phyloP scores from a whole-genome alignment of 2,113 vertebrate genomes.

The Argyrosomus japonicus region DNA sequence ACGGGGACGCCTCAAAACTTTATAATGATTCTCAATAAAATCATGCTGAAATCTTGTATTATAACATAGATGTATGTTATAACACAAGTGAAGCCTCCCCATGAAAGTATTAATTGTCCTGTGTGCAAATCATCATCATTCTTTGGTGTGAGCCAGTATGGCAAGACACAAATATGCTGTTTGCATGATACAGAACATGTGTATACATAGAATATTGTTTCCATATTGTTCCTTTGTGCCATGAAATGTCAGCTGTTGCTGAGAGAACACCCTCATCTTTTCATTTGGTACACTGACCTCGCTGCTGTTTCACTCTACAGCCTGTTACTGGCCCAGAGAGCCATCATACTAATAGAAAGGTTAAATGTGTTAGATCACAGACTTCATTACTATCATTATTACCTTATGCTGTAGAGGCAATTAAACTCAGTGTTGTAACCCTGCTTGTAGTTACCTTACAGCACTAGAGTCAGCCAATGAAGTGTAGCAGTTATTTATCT shows the following conservation, averaged over 20 bases:
- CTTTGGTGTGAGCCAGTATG: constrained; percentile 1
- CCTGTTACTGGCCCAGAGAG: not conserved
- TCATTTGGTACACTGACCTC: not conserved
- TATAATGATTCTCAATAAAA: too few species aligned
- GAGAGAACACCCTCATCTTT: not conserved
- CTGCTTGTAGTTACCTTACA: constrained; percentile 7
- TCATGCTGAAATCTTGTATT: too few species aligned
- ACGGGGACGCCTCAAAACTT: too few species aligned
- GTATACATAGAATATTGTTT: not conserved
- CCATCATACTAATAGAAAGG: constrained; percentile 23
- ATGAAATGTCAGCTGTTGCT: not conserved
- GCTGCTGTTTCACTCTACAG: not conserved
- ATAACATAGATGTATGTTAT: too few species aligned
- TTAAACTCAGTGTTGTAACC: constrained; percentile 47
- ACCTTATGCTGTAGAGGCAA: constrained; percentile 26
- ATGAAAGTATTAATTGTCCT: too few species aligned
- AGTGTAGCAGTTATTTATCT: constrained; percentile 43
- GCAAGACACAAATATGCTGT: not conserved
- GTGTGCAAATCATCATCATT: too few species aligned
- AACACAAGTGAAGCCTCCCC: too few species aligned
- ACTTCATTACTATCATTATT: constrained; percentile 48
- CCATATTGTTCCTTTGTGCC: not conserved
- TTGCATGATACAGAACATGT: not conserved
- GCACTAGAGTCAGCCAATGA: constrained; percentile 25
- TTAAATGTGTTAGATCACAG: constrained; percentile 40